Percentiles rank a stretch among this genome's conserved stretches.
phyloP scores from a whole-genome alignment of 2,888 invertebrate species.

The Tromatobia lineatoria region DNA sequence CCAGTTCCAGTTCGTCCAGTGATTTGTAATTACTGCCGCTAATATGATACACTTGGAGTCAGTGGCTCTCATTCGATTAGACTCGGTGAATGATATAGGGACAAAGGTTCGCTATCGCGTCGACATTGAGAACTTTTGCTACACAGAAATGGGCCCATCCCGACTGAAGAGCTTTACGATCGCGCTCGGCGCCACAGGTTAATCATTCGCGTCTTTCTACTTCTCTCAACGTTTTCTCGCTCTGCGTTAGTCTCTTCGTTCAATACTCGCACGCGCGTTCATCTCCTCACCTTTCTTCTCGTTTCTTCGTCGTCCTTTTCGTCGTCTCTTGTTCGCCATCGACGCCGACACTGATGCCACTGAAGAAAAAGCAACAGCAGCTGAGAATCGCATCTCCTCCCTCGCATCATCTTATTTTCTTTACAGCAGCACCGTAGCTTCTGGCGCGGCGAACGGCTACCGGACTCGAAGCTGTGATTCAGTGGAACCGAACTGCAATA shows the following conservation, averaged over 20 bases:
- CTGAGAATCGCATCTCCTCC: slow-evolving; percentile 54
- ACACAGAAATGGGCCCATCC: slow-evolving; percentile 63
- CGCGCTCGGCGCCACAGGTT: slow-evolving; percentile 79
- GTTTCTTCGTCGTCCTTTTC: slow-evolving; percentile 12
- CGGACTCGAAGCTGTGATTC: slow-evolving; percentile 48
- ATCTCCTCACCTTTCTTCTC: slow-evolving; percentile 56
- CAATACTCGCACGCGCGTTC: slow-evolving; percentile 51
- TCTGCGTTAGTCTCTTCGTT: slow-evolving; percentile 41
- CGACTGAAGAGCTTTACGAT: slow-evolving; percentile 76
- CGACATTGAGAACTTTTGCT: slow-evolving; percentile 59
- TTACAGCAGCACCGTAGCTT: slow-evolving; percentile 43
- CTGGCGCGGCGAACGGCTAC: slow-evolving; percentile 46
- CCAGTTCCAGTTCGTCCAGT: slow-evolving; percentile 72
- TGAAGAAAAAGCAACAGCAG: slow-evolving; percentile 35
- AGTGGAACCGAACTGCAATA: slow-evolving; percentile 40
- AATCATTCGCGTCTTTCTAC: slow-evolving; percentile 76
- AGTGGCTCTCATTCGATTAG: slow-evolving; percentile 71
- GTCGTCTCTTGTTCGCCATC: slow-evolving; percentile 30
- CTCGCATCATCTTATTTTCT: slow-evolving; percentile 63
- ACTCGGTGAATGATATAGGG: slow-evolving; percentile 22
- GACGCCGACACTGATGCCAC: slow-evolving; percentile 40
- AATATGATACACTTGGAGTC: slow-evolving; percentile 75
- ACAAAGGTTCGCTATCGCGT: slow-evolving; percentile 56
- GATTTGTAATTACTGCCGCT: slow-evolving; percentile 80
- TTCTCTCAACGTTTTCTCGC: slow-evolving; percentile 60